phyloP scores from a whole-genome alignment of 2,888 invertebrate species.

The Drosophila macrothrix region DNA sequence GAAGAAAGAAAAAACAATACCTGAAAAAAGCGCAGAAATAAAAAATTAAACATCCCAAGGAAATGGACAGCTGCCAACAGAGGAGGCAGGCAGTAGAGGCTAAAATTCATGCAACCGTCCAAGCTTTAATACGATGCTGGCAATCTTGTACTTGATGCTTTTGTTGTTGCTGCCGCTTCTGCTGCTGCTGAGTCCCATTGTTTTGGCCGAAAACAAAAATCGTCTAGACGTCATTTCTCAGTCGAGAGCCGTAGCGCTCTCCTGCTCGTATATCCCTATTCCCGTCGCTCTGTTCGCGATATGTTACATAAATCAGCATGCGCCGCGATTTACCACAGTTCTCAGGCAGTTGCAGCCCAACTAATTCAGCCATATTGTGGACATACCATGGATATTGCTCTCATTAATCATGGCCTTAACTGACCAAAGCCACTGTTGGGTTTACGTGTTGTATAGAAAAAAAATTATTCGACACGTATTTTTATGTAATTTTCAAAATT shows the following conservation, averaged over 20 bases:
- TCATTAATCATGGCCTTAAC: constrained; percentile 35
- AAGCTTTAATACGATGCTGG: constrained; percentile 32
- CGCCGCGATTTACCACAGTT: constrained; percentile 54
- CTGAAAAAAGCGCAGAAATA: background rate
- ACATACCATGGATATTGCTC: constrained; percentile 43
- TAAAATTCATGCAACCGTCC: constrained; percentile 21
- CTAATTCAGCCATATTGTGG: constrained; percentile 16
- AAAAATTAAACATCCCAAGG: constrained; percentile 16
- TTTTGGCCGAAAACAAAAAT: constrained; percentile 57
- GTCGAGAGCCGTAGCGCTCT: constrained; percentile 17
- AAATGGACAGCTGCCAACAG: constrained; percentile 33
- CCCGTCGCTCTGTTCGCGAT: constrained; percentile 39
- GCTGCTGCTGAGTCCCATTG: constrained; percentile 27
- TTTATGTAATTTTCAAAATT: constrained; percentile 1
- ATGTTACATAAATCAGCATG: constrained; percentile 64
- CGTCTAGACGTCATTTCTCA: constrained; percentile 76
- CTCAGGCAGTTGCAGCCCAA: constrained; percentile 27
- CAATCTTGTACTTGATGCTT: constrained; percentile 14
- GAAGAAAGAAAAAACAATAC: background rate
- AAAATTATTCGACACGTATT: background rate
- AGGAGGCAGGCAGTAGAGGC: constrained; percentile 2
- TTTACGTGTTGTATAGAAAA: background rate
- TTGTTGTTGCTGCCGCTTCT: background rate
- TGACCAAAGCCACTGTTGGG: background rate
- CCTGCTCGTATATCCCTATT: constrained; percentile 27